phyloP scores from a whole-genome alignment of 2,888 invertebrate genomes.

The Lepeophtheirus nordmannii region DNA sequence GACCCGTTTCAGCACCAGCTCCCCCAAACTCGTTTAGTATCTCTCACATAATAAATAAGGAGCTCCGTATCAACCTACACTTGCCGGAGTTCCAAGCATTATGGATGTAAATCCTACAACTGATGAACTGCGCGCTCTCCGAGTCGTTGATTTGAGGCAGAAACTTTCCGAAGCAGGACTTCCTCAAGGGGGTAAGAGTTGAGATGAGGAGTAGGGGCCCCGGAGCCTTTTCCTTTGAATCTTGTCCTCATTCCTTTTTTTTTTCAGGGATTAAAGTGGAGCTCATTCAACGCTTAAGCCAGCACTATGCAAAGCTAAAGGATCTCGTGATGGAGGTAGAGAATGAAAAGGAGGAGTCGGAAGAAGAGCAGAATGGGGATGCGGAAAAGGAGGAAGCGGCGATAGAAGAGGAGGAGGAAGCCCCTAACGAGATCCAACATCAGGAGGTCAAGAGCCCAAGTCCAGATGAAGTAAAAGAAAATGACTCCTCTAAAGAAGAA shows the following conservation, averaged over 20 bases:
- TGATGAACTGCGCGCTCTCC: not conserved
- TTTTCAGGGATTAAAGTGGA: conserved; percentile 2
- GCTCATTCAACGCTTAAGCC: conserved; percentile 1
- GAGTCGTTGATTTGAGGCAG: conserved; percentile 16
- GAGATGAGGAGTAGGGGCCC: not conserved
- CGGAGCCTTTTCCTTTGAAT: not conserved
- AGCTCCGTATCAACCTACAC: too few relatives aligned
- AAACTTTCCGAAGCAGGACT: conserved; percentile 13
- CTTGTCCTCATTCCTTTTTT: not conserved
- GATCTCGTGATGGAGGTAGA: not conserved
- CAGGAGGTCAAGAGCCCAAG: not conserved
- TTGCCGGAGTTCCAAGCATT: too few relatives aligned
- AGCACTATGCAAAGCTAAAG: not conserved
- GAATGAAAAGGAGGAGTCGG: not conserved
- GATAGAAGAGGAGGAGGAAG: not conserved
- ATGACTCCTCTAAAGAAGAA: not conserved
- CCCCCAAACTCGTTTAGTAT: too few relatives aligned
- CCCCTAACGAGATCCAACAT: not conserved
- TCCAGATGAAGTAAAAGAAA: not conserved
- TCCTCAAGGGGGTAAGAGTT: conserved; percentile 13
- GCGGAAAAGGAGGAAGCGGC: not conserved
- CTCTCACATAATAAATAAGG: too few relatives aligned
- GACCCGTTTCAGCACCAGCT: too few relatives aligned
- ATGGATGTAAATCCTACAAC: not conserved
- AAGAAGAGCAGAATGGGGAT: not conserved